phyloP scores from a whole-genome alignment of 2,113 vertebrate genomes.

The Cynopterus brachyotis region DNA sequence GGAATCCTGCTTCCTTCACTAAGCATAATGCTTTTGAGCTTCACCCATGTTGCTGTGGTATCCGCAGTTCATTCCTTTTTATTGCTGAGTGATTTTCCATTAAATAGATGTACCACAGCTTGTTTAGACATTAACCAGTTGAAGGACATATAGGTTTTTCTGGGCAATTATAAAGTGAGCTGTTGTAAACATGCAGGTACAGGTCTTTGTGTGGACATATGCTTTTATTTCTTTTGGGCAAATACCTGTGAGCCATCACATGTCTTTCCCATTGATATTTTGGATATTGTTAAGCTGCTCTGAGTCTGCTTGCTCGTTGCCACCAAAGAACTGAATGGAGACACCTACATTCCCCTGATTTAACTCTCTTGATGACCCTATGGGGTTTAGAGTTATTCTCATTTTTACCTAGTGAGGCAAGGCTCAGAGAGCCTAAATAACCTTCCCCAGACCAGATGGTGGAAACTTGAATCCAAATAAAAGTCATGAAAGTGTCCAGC shows the following conservation, averaged over 20 bases:
- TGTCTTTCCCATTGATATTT: neutral
- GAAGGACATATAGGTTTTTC: neutral
- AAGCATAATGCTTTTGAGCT: neutral
- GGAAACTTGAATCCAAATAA: neutral
- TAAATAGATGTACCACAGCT: neutral
- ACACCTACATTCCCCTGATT: neutral
- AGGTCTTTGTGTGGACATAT: neutral
- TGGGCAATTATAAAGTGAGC: neutral
- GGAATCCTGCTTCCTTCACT: neutral
- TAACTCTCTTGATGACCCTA: neutral
- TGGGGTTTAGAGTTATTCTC: neutral
- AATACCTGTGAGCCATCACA: neutral
- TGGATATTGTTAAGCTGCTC: neutral
- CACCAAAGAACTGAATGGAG: neutral
- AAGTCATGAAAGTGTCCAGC: neutral
- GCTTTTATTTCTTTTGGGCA: neutral
- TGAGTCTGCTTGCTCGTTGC: neutral
- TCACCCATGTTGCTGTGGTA: too few relatives aligned
- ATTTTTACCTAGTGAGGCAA: neutral
- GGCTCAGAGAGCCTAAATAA: neutral
- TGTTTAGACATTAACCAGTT: neutral
- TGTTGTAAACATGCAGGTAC: neutral
- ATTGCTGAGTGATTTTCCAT: neutral
- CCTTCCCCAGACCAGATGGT: too few relatives aligned
- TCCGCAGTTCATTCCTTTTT: neutral